Conservation (phyloP, 1,140 invertebrate species). For the Plectrocnemia conspersa region DNA sequence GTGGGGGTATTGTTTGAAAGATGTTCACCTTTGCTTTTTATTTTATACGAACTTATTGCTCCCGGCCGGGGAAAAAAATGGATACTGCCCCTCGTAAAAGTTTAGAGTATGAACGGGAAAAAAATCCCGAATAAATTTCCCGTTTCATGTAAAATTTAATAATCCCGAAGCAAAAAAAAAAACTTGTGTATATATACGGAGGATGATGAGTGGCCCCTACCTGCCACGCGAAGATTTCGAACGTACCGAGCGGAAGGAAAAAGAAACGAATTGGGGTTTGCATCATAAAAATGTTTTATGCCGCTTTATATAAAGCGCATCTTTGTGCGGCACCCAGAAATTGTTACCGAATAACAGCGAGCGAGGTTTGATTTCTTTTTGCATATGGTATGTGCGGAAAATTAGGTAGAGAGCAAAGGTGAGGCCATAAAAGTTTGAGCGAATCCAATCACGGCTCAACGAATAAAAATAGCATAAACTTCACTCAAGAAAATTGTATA, state of each 20-base stretch:
- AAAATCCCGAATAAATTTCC: constrained; percentile 28
- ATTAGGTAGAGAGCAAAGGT: too few relatives aligned
- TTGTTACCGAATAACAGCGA: too few relatives aligned
- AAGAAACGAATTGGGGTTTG: constrained; percentile 15
- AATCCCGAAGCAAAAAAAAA: constrained; percentile 24
- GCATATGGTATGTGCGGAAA: too few relatives aligned
- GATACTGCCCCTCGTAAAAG: constrained; percentile 24
- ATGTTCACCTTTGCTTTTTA: constrained; percentile 18
- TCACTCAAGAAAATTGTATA: too few relatives aligned
- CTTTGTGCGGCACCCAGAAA: background rate
- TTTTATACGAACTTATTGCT: constrained; percentile 21
- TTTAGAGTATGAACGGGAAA: constrained; percentile 4
- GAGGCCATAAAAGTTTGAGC: too few relatives aligned
- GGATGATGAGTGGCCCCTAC: constrained; percentile 21
- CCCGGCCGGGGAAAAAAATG: constrained; percentile 10
- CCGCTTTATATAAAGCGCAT: constrained; percentile 3
- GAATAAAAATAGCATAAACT: too few relatives aligned
- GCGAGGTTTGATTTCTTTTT: too few relatives aligned
- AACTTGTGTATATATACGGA: background rate
- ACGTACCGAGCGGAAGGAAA: background rate
- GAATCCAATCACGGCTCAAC: too few relatives aligned
- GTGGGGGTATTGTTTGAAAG: constrained; percentile 5
- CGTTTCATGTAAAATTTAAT: constrained; percentile 30
- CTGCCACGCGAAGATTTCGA: constrained; percentile 3
- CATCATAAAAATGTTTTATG: constrained; percentile 24